A percentile compares a stretch with the other conserved stretches of the same genome.
Evolutionary conservation across 2,888 invertebrate species (phyloP).

Genomic region (Bembecia ichneumoniformis): DNA sequence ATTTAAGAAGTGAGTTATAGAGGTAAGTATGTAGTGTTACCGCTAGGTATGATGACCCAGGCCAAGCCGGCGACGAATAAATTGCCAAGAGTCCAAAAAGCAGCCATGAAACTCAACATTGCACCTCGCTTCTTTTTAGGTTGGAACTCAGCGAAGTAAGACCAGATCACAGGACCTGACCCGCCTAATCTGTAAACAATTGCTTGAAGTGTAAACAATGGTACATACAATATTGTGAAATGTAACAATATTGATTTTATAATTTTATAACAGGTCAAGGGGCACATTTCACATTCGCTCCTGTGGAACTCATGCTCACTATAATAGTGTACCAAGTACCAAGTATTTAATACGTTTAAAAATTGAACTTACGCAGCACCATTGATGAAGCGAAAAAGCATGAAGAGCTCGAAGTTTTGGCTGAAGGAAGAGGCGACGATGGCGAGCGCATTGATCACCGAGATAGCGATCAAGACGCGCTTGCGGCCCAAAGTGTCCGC

Average conservation of each 20-base stretch:
- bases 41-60: slow-evolving; percentile 80
- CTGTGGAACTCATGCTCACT: no score
- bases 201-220: no score
- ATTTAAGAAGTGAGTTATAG: neutral
- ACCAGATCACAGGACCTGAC: slow-evolving; percentile 94
- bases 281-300: no score
- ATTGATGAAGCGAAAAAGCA: slow-evolving; percentile 91
- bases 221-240: no score
- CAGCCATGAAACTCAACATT: slow-evolving; percentile 94
- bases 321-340: no score
- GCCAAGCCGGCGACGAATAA: slow-evolving; percentile 90
- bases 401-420: slow-evolving; percentile 89
- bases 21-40: slow-evolving; percentile 25
- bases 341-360: neutral
- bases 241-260: no score
- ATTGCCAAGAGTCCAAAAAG: slow-evolving; percentile 95
- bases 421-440: slow-evolving; percentile 93
- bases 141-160: slow-evolving; percentile 95
- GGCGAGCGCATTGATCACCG: slow-evolving; percentile 90
- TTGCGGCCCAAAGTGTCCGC: slow-evolving; percentile 91
- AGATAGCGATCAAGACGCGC: slow-evolving; percentile 89
- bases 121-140: slow-evolving; percentile 91
- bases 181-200: slow-evolving; percentile 79
- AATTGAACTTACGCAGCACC: slow-evolving; percentile 88
- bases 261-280: no score